A percentile compares a stretch with the other conserved stretches of the same genome.
These are phyloP conservation scores for Drosophila repleta DNA, from an alignment of 1,140 invertebrate species.

Conservation along the genomic window DNA sequence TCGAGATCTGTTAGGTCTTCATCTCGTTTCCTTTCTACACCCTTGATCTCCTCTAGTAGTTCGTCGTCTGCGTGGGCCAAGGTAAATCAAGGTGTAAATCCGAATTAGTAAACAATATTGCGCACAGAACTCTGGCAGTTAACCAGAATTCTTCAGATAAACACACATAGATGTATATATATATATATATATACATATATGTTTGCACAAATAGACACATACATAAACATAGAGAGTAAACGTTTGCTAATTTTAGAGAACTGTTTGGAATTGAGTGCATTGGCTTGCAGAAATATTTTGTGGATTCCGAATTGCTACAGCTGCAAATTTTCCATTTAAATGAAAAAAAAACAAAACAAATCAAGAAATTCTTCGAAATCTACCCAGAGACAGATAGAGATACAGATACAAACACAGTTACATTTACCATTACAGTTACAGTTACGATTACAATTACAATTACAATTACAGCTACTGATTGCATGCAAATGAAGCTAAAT, in stretches of 20 bases:
- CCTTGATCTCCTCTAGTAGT: conserved; percentile 76
- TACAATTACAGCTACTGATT: neutral
- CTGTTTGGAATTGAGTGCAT: conserved; percentile 6
- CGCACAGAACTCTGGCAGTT: conserved; percentile 1
- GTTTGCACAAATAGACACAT: neutral
- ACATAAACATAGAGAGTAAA: neutral
- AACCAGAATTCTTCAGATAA: neutral
- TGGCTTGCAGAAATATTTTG: conserved; percentile 26
- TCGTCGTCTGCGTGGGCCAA: conserved; percentile 69
- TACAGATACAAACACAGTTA: conserved; percentile 11
- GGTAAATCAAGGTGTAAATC: neutral
- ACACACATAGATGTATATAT: neutral
- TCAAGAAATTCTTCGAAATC: neutral
- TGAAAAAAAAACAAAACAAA: conserved; percentile 12
- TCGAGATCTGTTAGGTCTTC: conserved; percentile 90
- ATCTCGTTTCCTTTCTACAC: conserved; percentile 87
- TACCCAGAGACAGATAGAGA: conserved; percentile 3
- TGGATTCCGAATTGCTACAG: conserved; percentile 36
- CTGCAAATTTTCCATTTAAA: conserved; percentile 14
- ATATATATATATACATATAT: neutral
- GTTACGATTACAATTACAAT: neutral
- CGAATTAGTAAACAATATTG: conserved; percentile 3
- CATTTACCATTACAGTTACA: no score
- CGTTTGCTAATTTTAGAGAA: conserved; percentile 5
- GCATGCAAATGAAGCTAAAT: conserved; percentile 21